Percentiles rank a stretch among this genome's conserved stretches.
Evolutionary conservation across 92 coral and sea anemone genomes (phyloP).

Genomic region (Epizoanthus rinbou): DNA sequence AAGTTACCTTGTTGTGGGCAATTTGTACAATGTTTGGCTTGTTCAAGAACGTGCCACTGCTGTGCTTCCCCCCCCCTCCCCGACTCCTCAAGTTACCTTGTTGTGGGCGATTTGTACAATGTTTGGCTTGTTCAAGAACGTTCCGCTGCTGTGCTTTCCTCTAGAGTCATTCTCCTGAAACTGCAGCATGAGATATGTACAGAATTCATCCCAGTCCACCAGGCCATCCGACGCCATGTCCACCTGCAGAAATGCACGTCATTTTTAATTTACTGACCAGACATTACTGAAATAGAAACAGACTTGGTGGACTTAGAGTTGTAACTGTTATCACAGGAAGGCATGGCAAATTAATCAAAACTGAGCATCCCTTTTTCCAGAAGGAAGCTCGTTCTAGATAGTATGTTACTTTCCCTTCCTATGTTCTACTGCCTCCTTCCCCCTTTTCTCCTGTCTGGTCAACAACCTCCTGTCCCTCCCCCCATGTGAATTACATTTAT

Average conservation of each 20-base stretch:
- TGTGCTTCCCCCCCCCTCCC: slow-evolving; percentile 31
- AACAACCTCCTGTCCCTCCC: too few relatives aligned
- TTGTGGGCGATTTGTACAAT: slow-evolving; percentile 82
- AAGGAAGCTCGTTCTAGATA: too few relatives aligned
- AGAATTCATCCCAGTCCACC: slow-evolving; percentile 98
- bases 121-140: slow-evolving; percentile 77
- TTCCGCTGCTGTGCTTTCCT: slow-evolving; percentile 47
- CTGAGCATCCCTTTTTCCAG: too few relatives aligned
- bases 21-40: slow-evolving; percentile 88
- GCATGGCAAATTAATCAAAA: too few relatives aligned
- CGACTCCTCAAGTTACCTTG: slow-evolving; percentile 50
- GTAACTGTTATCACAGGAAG: too few relatives aligned
- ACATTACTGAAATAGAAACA: background rate
- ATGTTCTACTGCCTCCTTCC: background rate
- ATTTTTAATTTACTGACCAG: background rate
- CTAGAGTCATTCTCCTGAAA: slow-evolving; percentile 83
- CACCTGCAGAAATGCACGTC: slow-evolving; percentile 51
- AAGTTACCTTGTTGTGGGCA: slow-evolving; percentile 75
- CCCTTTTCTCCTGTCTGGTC: background rate
- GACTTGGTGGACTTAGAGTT: too few relatives aligned
- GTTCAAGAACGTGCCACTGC: slow-evolving; percentile 55
- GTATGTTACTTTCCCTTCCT: too few relatives aligned
- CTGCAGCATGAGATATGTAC: slow-evolving; percentile 90
- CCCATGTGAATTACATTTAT: too few relatives aligned
- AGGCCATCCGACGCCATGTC: slow-evolving; percentile 95